Evolutionary conservation across 2,888 invertebrate species (phyloP), one percentile per base, ranked within the genome.

Genomic region (Tetragonisca angustula): DNA sequence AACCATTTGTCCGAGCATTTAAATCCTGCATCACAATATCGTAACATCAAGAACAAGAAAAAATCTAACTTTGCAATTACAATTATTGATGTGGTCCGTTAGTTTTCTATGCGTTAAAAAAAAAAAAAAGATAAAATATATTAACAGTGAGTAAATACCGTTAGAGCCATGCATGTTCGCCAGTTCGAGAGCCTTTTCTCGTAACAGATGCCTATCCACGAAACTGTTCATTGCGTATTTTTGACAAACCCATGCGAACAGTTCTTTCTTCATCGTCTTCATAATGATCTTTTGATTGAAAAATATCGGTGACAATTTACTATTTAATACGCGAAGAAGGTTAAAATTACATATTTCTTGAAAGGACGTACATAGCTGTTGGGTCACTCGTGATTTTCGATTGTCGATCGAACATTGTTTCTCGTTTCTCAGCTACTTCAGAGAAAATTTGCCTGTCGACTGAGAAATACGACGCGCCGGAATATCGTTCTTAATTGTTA

Each of bases 211-310:
- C 62, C 86, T 87, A 84, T 90, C 88, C 36, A 93, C 79, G 17
- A 77, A 87, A 73, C 81, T 79, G 73, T 92, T 91, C 27, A 86
- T 90, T 17, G 93, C 93, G 80, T 91, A 90, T 68, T 85, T 90
- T 74, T 91, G 86, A 77, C 92, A 93, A 65, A 90, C 87, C 93
- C 93, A 93, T 81, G 79, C 85, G 15, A 93, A 88, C 50, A 93
- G 81, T 67, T 90, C 87, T 11, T 88, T 79, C 71, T 89, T 91
- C 27, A 91, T 75, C 50, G 69, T 72, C 69, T 87, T 85, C 87
- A 89, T 91, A 64, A 69, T 78, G 4, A 19, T 67, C 27, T 65
- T 85, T 27, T 15, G 0, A 5, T 17, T 24, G 1, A 6, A 59
- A 71, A 64, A 54, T 15, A 61, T 69, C 56, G n/a, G 9, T n/a